These are phyloP conservation scores for Dicroscelio sp. DNA, from an alignment of 2,888 invertebrate species.

Conservation along the genomic window DNA sequence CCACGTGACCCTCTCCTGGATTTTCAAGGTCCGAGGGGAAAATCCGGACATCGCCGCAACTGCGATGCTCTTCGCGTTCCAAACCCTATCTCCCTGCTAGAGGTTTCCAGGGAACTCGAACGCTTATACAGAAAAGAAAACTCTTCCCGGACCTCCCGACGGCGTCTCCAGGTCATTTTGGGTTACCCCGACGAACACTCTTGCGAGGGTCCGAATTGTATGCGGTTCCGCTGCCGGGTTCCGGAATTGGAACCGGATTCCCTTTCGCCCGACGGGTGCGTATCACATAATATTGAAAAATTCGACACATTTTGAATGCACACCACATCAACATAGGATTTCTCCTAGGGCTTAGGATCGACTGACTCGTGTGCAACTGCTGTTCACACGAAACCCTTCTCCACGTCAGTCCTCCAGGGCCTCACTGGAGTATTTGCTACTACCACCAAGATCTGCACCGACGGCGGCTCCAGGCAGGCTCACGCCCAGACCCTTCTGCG, in stretches of 20 bases:
- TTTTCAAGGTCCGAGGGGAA: constrained; percentile 92
- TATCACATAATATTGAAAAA: constrained; percentile 81
- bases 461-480: constrained; percentile 91
- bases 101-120: constrained; percentile 92
- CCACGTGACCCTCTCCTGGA: constrained; percentile 88
- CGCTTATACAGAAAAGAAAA: constrained; percentile 92
- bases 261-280: constrained; percentile 92
- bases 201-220: constrained; percentile 91
- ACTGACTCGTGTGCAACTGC: constrained; percentile 93
- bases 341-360: constrained; percentile 93
- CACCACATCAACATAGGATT: constrained; percentile 91
- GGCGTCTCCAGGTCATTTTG: constrained; percentile 92
- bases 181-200: constrained; percentile 92
- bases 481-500: constrained; percentile 90
- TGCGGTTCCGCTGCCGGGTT: constrained; percentile 92
- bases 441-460: constrained; percentile 92
- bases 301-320: constrained; percentile 89
- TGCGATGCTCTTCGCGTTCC: constrained; percentile 92
- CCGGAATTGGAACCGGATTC: constrained; percentile 93
- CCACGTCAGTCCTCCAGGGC: constrained; percentile 93
- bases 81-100: constrained; percentile 92
- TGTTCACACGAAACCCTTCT: constrained; percentile 93
- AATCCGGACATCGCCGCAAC: constrained; percentile 92
- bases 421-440: constrained; percentile 93
- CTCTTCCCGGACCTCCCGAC: constrained; percentile 92